Evolutionary conservation across 2,113 vertebrate species (phyloP), one percentile per base, ranked within the genome.

Genomic region (Lophura nycthemera): DNA sequence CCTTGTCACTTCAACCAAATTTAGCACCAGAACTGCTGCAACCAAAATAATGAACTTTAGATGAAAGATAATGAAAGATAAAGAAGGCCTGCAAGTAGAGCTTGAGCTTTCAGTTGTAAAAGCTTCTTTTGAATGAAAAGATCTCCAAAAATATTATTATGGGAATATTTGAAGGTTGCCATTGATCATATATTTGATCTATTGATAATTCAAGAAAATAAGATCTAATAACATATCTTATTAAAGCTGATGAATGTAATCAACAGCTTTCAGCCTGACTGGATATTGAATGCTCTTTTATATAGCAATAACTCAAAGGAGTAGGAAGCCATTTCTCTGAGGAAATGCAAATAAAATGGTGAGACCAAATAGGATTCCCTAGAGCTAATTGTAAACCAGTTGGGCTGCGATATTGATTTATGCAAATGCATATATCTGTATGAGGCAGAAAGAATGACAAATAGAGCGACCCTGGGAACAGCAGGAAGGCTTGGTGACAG

Each of bases 141-240:
- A 43, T 63, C 42, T 75, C 21, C 63, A n/a, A n/a, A 94, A 94
- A 80, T 85, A 80, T 8, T 96, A 75, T 88, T 79, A 83, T 70
- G n/a, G 43, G 89, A 89, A 76, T 92, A 88, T 63, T 91, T 95
- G 88, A 89, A 83, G 45, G 24, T 64, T 92, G 40, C 10, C 56
- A 72, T 91, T 73, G 90, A 91, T 96, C 79, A 70, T 80, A 70
- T 63, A 42, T 90, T 89, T 80, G 85, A 79, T 88, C 78, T 87
- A 92, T 50, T 88, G 92, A 77, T 83, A 92, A 95, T 89, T 79
- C 74, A 92, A 87, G 60, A 86, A 93, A 83, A 92, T 74, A 72
- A 84, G 79, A 80, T 67, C 45, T 91, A 88, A 94, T 74, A 85
- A 63, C 30, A 7, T 45, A 80, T 56, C 79, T 89, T 96, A 92